These are phyloP conservation scores for Xyrichtys novacula DNA, from an alignment of 2,797 vertebrate species.

Conservation along the genomic window DNA sequence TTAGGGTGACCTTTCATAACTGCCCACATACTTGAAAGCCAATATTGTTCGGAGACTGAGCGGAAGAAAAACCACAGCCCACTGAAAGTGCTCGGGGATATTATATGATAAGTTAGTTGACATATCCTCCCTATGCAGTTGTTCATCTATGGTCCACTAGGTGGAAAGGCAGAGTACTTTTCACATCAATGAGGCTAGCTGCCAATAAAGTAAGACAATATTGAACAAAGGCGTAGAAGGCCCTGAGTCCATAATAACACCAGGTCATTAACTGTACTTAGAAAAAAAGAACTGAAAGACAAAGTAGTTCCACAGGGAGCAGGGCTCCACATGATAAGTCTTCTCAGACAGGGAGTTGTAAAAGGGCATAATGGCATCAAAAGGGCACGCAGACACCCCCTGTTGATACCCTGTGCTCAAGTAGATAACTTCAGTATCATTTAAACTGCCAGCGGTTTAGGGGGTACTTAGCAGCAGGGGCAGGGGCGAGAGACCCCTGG, in stretches of 20 bases:
- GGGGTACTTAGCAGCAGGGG: conserved; percentile 43
- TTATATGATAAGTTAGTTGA: conserved; percentile 68
- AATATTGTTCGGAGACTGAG: conserved; percentile 76
- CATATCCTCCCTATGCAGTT: conserved; percentile 51
- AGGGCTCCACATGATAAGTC: conserved; percentile 45
- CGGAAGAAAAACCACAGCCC: conserved; percentile 58
- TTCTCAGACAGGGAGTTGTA: conserved; percentile 43
- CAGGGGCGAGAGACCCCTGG: conserved; percentile 45
- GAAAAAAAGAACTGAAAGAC: conserved; percentile 1
- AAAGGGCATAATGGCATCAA: conserved; percentile 53
- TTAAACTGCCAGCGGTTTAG: conserved; percentile 61
- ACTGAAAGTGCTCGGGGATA: conserved; percentile 65
- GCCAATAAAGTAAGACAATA: conserved; percentile 55
- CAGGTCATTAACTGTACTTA: conserved; percentile 57
- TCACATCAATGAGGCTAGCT: conserved; percentile 51
- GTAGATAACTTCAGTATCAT: conserved; percentile 60
- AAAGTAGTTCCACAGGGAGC: conserved; percentile 24
- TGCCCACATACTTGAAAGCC: conserved; percentile 80
- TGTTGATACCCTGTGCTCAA: conserved; percentile 59
- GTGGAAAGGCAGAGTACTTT: conserved; percentile 49
- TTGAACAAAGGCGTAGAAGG: conserved; percentile 53
- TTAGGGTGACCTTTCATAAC: conserved; percentile 84
- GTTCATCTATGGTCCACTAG: conserved; percentile 51
- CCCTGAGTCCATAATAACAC: conserved; percentile 51
- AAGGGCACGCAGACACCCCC: conserved; percentile 41